Base-by-base conservation (phyloP, 2,797 vertebrate genomes). In the Crypturellus tataupa region DNA sequence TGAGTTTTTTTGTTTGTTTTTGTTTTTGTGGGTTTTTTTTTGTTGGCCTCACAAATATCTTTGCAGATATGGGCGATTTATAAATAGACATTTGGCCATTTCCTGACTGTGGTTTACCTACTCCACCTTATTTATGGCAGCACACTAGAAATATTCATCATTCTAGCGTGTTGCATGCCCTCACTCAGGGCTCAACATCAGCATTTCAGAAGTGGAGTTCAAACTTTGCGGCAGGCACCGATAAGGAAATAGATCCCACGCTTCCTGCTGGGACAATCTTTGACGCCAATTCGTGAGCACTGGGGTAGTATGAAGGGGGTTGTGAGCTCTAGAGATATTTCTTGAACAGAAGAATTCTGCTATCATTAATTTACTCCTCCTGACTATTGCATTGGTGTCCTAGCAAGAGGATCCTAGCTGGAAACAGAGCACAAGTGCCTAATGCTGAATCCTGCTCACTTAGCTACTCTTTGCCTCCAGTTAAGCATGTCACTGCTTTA, bases 71-170 rank as follows among this genome's bases (percentile, higher is more conserved):
- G 1, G 0, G 39, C 37, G 76, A 77, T 85, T 56, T 94, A 93
- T 87, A 95, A 92, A 96, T 91, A 94, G 81, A 25, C 44, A 80
- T 75, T 91, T 87, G 73, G 93, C 89, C 76, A 35, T 92, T 95
- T 95, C 87, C 87, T 93, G 81, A 40, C 17, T 40, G 64, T 23
- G 65, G 79, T 92, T 89, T 87, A 85, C 60, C 2, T 4, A 49
- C 65, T 82, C 60, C 75, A 79, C 67, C 63, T 95, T 90, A 85
- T 60, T 94, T 85, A 75, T 12, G 42, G 84, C 64, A 81, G 51
- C 2, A 3, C 27, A 55, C 0, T 5, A 77, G 87, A 55, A 75
- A 49, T 2, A 2, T 10, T 90, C 73, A 69, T 80, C 2, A 1
- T 49, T 70, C 82, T 3, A 2, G 13, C 39, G 17, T 0, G 0